Evolutionary conservation across 2,888 invertebrate species (phyloP).

Genomic region (Leucophora obtusa): DNA sequence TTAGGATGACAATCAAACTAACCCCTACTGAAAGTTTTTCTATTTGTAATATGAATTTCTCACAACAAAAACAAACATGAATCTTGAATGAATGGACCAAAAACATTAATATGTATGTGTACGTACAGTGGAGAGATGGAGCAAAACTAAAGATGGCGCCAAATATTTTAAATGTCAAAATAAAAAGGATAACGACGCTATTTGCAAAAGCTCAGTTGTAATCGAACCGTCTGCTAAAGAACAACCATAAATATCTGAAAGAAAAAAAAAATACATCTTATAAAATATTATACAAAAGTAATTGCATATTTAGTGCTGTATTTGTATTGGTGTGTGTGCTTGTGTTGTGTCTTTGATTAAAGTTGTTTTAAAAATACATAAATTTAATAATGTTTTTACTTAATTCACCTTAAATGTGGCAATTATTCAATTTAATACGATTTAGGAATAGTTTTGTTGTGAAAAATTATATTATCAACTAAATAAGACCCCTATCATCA

Average conservation of each 20-base stretch:
- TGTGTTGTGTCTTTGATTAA: constrained; percentile 15
- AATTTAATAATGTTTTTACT: constrained; percentile 34
- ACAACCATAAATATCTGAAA: not conserved
- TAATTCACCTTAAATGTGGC: constrained; percentile 57
- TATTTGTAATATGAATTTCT: not conserved
- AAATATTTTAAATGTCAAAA: constrained; percentile 35
- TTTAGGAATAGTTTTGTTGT: constrained; percentile 53
- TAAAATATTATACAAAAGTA: not conserved
- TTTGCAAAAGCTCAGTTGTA: constrained; percentile 57
- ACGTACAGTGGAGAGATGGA: not conserved
- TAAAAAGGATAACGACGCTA: constrained; percentile 51
- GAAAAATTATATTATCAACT: constrained; percentile 25
- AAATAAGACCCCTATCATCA: constrained; percentile 34
- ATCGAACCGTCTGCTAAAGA: constrained; percentile 35
- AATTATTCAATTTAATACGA: constrained; percentile 64
- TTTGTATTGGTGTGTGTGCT: not conserved
- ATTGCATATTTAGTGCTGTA: not conserved
- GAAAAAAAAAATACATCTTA: constrained; percentile 1
- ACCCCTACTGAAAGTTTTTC: not conserved
- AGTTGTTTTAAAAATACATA: not conserved
- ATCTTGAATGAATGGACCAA: constrained; percentile 31
- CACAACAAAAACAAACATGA: not conserved
- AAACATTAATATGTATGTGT: not conserved
- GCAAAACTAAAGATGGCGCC: constrained; percentile 60
- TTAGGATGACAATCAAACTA: not conserved